A percentile compares a stretch with the other conserved stretches of the same genome.
phyloP scores from a whole-genome alignment of 2,888 invertebrate genomes.

The Melitaea athalia region DNA sequence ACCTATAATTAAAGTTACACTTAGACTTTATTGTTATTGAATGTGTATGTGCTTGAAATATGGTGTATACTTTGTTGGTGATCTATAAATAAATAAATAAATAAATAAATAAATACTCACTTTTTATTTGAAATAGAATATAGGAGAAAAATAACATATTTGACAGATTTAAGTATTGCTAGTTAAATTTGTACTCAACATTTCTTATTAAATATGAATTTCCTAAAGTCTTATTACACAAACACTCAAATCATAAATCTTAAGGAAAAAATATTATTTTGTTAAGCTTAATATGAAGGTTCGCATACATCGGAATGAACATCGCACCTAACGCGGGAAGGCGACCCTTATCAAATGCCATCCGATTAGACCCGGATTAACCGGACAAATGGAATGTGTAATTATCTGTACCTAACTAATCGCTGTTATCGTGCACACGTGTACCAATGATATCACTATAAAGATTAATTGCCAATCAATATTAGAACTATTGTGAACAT shows the following conservation, averaged over 20 bases:
- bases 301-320: constrained; percentile 26
- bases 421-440: constrained; percentile 49
- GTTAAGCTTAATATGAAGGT: constrained; percentile 17
- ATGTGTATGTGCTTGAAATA: too few species aligned
- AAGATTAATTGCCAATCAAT: constrained; percentile 12
- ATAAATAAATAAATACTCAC: too few species aligned
- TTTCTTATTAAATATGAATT: too few species aligned
- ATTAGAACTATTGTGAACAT: background rate
- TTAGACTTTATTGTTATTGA: too few species aligned
- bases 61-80: too few species aligned
- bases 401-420: constrained; percentile 72
- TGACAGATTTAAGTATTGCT: too few species aligned
- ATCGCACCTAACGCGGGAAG: constrained; percentile 48
- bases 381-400: constrained; percentile 79
- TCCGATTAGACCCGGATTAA: constrained; percentile 72
- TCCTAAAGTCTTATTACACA: background rate
- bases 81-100: too few species aligned
- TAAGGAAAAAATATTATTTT: constrained; percentile 9
- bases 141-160: too few species aligned
- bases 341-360: constrained; percentile 72
- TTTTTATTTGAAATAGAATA: too few species aligned
- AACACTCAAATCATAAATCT: background rate
- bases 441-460: constrained; percentile 24
- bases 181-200: too few species aligned
- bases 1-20: too few species aligned